Evolutionary conservation across 2,797 vertebrate genomes (phyloP).

Genomic region (Paramormyrops hopkinsi): DNA sequence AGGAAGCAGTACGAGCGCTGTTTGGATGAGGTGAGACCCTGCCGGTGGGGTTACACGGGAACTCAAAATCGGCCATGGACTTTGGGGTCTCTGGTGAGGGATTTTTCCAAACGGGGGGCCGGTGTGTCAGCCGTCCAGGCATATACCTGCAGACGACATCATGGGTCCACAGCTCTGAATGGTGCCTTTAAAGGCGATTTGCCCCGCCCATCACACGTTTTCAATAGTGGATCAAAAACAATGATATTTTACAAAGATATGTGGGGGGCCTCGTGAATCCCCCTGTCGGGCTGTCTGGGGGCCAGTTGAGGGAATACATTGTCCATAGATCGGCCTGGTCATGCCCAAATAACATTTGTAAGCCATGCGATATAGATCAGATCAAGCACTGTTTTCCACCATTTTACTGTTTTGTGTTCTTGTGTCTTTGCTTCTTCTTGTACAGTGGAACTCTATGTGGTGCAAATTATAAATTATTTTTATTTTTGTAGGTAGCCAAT

Average conservation of each 20-base stretch:
- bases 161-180: background rate
- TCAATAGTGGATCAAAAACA: conserved; percentile 17
- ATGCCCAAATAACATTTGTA: background rate
- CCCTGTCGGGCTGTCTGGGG: background rate
- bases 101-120: background rate
- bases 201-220: background rate
- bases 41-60: background rate
- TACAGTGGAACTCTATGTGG: background rate
- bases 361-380: background rate
- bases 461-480: background rate
- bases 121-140: background rate
- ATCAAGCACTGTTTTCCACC: background rate
- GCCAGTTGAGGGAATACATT: background rate
- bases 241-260: background rate
- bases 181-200: background rate
- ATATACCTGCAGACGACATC: background rate
- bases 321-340: background rate
- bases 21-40: conserved; percentile 78
- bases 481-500: conserved; percentile 74
- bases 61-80: background rate
- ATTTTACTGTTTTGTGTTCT: background rate
- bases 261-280: background rate
- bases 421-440: background rate
- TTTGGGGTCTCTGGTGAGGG: background rate
- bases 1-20: conserved; percentile 85